Percentiles rank a stretch among this genome's conserved stretches.
These are phyloP conservation scores for Bubalus kerabau DNA, from an alignment of 2,113 vertebrate species.

Conservation along the genomic window DNA sequence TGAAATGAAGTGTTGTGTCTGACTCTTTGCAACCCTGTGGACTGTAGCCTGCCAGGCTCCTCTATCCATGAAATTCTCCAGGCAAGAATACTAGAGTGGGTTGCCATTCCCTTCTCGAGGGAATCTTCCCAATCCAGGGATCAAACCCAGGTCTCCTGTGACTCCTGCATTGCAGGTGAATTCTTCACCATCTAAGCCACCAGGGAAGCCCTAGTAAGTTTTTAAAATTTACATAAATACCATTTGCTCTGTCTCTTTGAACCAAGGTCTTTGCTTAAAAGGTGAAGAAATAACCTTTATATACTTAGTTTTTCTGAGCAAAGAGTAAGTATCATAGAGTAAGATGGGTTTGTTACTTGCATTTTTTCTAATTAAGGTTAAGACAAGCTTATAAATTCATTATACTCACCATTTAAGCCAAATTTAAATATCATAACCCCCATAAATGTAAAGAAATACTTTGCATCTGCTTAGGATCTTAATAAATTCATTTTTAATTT, in stretches of 20 bases:
- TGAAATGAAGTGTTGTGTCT: background rate
- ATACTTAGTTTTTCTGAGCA: background rate
- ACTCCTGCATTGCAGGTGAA: background rate
- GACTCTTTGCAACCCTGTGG: background rate
- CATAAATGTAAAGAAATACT: conserved; percentile 1
- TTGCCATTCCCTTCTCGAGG: background rate
- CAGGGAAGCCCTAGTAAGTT: background rate
- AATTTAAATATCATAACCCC: conserved; percentile 47
- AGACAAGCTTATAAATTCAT: conserved; percentile 58
- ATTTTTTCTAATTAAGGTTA: conserved; percentile 55
- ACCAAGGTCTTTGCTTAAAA: background rate
- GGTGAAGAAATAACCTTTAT: conserved; percentile 37
- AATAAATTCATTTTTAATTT: conserved; percentile 75
- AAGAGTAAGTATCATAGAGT: background rate
- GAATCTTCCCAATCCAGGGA: background rate
- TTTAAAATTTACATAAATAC: background rate
- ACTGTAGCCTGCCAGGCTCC: background rate
- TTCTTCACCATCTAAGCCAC: background rate
- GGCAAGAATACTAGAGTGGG: background rate
- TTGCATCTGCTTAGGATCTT: conserved; percentile 43
- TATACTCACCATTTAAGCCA: conserved; percentile 53
- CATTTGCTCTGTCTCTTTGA: conserved; percentile 1
- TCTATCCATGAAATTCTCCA: background rate
- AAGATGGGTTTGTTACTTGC: conserved; percentile 36
- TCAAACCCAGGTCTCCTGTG: background rate